Conservation (phyloP, 2,888 invertebrate species). For the Xestia xanthographa region DNA sequence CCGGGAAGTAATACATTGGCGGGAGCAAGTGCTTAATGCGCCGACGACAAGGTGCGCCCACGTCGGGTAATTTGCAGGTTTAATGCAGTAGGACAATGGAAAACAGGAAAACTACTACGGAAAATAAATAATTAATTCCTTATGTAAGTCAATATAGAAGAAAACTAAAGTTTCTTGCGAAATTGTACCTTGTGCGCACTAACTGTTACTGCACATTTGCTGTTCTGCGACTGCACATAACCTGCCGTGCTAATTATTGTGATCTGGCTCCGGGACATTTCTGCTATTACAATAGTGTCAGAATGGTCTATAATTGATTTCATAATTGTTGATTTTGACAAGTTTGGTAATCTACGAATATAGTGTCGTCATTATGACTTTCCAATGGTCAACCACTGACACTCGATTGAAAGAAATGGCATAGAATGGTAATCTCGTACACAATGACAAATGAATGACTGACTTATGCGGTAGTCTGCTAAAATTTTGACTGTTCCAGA, state of each 20-base stretch:
- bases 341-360: too few relatives aligned
- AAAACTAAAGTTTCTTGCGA: neutral
- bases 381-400: too few relatives aligned
- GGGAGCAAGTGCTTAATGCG: conserved; percentile 43
- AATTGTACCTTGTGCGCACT: neutral
- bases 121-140: neutral
- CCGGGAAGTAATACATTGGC: conserved; percentile 60
- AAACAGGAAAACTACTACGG: neutral
- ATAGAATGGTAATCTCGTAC: too few relatives aligned
- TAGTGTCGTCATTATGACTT: too few relatives aligned
- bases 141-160: neutral
- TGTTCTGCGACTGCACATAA: neutral
- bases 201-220: neutral
- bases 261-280: neutral
- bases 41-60: conserved; percentile 43
- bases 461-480: too few relatives aligned
- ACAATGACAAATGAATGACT: too few relatives aligned
- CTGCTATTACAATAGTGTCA: too few relatives aligned
- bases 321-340: too few relatives aligned
- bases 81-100: conserved; percentile 32
- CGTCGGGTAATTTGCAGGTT: neutral
- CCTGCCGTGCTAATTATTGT: neutral
- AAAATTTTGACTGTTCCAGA: too few relatives aligned
- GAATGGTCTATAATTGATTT: too few relatives aligned
- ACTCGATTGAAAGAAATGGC: too few relatives aligned